phyloP scores from a whole-genome alignment of 2,113 vertebrate species.

The Limanda limanda region DNA sequence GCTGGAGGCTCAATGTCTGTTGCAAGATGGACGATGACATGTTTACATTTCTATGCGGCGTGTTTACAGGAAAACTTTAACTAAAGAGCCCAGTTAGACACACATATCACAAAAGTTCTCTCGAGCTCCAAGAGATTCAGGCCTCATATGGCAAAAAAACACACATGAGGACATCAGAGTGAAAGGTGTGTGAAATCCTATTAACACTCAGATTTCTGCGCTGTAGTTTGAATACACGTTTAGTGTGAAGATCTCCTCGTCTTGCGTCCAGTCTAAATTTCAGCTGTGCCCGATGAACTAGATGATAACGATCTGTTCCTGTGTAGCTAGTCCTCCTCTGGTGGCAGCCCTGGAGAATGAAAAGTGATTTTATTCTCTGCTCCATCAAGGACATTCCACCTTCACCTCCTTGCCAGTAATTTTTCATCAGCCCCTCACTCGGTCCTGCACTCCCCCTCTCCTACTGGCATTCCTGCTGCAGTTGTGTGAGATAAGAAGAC shows the following conservation, averaged over 20 bases:
- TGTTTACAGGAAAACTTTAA: slow-evolving; percentile 29
- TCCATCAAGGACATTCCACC: slow-evolving; percentile 55
- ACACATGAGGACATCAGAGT: slow-evolving; percentile 10
- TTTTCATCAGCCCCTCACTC: slow-evolving; percentile 60
- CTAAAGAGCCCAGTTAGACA: slow-evolving; percentile 19
- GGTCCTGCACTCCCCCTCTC: slow-evolving; percentile 29
- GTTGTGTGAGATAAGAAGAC: slow-evolving; percentile 68
- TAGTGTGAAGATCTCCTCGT: too few relatives aligned
- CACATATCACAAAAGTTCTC: slow-evolving; percentile 15
- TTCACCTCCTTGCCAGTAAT: slow-evolving; percentile 41
- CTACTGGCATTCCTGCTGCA: slow-evolving; percentile 64
- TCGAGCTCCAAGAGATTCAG: not conserved
- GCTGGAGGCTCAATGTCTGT: not conserved
- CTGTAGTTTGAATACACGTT: not conserved
- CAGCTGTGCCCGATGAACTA: not conserved
- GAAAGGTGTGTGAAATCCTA: slow-evolving; percentile 28
- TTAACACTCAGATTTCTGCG: slow-evolving; percentile 12
- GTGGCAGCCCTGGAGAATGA: slow-evolving; percentile 7
- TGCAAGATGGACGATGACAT: slow-evolving; percentile 42
- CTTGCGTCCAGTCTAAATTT: not conserved
- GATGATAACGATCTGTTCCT: not conserved
- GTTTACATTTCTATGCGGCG: slow-evolving; percentile 74
- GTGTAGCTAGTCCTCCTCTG: slow-evolving; percentile 20
- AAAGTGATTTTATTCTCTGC: not conserved
- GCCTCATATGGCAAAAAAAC: slow-evolving; percentile 11